Evolutionary conservation across 2,113 vertebrate genomes (phyloP).

Genomic region (Donacobius atricapilla): DNA sequence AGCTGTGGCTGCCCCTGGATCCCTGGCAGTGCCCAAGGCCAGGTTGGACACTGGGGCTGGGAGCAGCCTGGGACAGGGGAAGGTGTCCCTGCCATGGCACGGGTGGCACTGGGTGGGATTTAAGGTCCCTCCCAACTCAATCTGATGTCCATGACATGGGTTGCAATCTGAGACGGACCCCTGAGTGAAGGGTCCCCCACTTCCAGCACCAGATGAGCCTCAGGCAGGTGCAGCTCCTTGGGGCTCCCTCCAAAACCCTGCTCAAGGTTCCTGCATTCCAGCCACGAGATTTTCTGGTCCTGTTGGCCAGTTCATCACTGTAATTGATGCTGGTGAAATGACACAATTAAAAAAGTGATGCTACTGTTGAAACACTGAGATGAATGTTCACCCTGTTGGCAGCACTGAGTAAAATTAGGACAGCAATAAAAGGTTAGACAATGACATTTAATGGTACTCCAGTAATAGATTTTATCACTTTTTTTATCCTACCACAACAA

Average conservation of each 20-base stretch:
- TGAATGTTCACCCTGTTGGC: not conserved
- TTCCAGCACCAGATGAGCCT: not conserved
- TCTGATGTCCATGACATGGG: too few species aligned
- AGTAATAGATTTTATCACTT: constrained; percentile 46
- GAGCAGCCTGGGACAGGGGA: not conserved
- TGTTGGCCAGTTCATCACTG: not conserved
- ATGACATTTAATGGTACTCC: constrained; percentile 52
- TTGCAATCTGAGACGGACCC: not conserved
- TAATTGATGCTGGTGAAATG: not conserved
- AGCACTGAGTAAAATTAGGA: constrained; percentile 33
- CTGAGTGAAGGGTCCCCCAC: not conserved
- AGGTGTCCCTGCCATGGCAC: not conserved
- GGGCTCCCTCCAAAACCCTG: not conserved
- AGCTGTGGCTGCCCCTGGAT: not conserved
- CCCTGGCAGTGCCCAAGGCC: not conserved
- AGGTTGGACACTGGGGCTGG: not conserved
- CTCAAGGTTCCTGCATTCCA: not conserved
- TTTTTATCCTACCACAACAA: constrained; percentile 56
- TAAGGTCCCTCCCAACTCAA: not conserved
- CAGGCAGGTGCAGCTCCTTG: not conserved
- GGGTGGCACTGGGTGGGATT: rapidly evolving
- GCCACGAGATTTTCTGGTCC: not conserved
- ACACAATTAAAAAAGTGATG: not conserved
- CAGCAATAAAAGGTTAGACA: constrained; percentile 23
- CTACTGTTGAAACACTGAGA: not conserved